These are phyloP conservation scores for Bedellia somnulentella DNA, from an alignment of 2,888 invertebrate species.

Conservation along the genomic window DNA sequence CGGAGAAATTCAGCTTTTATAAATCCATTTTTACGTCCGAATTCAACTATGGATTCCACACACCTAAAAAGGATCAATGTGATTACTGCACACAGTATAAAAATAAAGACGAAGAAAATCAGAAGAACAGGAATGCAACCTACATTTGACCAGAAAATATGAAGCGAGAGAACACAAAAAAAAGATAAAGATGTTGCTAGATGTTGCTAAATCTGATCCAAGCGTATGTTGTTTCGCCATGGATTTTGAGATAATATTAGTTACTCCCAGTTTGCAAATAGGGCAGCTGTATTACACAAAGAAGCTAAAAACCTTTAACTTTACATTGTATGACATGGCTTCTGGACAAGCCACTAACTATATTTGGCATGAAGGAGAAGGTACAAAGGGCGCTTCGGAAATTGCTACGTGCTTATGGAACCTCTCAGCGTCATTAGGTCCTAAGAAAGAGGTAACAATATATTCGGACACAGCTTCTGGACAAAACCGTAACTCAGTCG, in stretches of 20 bases:
- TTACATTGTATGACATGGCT: constrained; percentile 2
- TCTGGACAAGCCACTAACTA: background rate
- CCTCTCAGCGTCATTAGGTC: background rate
- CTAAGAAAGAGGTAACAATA: constrained; percentile 2
- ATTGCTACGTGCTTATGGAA: constrained; percentile 4
- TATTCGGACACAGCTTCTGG: constrained; percentile 5
- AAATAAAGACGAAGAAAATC: constrained; percentile 6
- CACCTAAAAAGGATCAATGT: constrained; percentile 8
- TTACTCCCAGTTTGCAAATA: background rate
- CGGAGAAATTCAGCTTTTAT: constrained; percentile 7
- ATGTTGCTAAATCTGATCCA: constrained; percentile 2
- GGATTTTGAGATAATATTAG: constrained; percentile 4
- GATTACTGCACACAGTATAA: constrained; percentile 8
- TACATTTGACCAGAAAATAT: constrained; percentile 3
- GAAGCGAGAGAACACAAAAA: constrained; percentile 4
- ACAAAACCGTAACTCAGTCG: constrained; percentile 1
- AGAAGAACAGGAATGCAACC: constrained; percentile 1
- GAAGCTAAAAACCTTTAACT: constrained; percentile 3
- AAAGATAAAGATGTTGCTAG: constrained; percentile 1
- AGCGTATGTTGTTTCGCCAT: constrained; percentile 1
- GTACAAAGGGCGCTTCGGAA: constrained; percentile 4
- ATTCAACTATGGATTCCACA: constrained; percentile 10
- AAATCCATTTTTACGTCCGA: constrained; percentile 8
- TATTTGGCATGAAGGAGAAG: constrained; percentile 3
- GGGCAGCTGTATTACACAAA: constrained; percentile 1